Conservation (phyloP, 2,888 invertebrate species). For the Sesia apiformis region DNA sequence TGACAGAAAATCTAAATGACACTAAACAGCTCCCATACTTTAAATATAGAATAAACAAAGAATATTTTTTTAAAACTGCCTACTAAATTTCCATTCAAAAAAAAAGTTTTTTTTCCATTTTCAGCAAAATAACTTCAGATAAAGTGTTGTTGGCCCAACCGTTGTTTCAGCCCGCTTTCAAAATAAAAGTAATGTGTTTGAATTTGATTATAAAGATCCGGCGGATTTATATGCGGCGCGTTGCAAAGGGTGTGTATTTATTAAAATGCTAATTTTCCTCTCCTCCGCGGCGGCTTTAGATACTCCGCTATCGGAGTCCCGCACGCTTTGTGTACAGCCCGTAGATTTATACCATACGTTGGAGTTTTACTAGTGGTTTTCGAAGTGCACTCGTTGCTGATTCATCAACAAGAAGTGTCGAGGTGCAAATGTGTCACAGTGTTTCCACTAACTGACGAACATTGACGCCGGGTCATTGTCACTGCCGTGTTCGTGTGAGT, state of each 20-base stretch:
- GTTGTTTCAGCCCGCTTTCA: conserved; percentile 2
- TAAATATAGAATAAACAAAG: no score
- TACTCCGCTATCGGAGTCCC: conserved; percentile 61
- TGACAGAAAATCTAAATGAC: no score
- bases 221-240: conserved; percentile 64
- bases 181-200: conserved; percentile 61
- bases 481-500: no score
- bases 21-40: no score
- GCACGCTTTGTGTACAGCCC: conserved; percentile 69
- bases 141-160: neutral
- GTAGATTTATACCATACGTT: conserved; percentile 68
- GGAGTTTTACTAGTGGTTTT: conserved; percentile 31
- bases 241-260: conserved; percentile 74
- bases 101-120: neutral
- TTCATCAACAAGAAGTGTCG: neutral
- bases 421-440: no score
- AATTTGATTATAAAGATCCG: conserved; percentile 72
- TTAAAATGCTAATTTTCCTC: conserved; percentile 73
- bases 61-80: no score
- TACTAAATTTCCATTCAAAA: neutral
- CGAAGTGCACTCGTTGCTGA: conserved; percentile 13
- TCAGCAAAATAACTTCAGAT: neutral
- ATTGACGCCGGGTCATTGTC: no score
- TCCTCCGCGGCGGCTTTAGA: conserved; percentile 59
- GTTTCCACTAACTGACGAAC: no score